A percentile compares a stretch with the other conserved stretches of the same genome.
phyloP scores from a whole-genome alignment of 2,888 invertebrate genomes.

The Amblyjoppa proteus region DNA sequence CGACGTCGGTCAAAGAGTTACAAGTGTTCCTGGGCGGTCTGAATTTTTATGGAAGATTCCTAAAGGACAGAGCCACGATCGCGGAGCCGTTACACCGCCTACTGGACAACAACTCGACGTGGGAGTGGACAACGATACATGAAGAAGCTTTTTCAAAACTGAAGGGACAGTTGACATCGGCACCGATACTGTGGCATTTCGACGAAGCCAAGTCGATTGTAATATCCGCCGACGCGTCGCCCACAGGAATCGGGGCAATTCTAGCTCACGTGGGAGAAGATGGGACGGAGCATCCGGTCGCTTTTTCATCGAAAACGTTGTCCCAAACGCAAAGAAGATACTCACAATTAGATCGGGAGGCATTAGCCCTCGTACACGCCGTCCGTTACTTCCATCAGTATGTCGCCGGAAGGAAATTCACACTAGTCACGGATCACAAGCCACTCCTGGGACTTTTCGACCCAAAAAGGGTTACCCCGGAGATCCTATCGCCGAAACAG shows the following conservation, averaged over 20 bases:
- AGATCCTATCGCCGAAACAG: slow-evolving; percentile 46
- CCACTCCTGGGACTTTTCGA: slow-evolving; percentile 72
- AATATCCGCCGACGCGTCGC: slow-evolving; percentile 81
- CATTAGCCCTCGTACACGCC: slow-evolving; percentile 67
- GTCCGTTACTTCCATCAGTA: slow-evolving; percentile 69
- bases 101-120: background rate
- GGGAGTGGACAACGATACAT: slow-evolving; percentile 66
- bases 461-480: slow-evolving; percentile 36
- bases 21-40: background rate
- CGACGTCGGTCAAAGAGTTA: background rate
- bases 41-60: background rate
- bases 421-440: slow-evolving; percentile 79
- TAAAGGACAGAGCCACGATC: background rate
- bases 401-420: slow-evolving; percentile 70
- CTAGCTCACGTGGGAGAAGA: slow-evolving; percentile 66
- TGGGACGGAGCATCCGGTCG: slow-evolving; percentile 64
- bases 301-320: slow-evolving; percentile 67
- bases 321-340: slow-evolving; percentile 67
- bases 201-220: slow-evolving; percentile 69
- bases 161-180: slow-evolving; percentile 55
- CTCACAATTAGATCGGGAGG: slow-evolving; percentile 73
- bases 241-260: slow-evolving; percentile 77
- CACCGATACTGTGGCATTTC: slow-evolving; percentile 62
- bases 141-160: slow-evolving; percentile 70
- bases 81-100: slow-evolving; percentile 6